Evolutionary conservation across 2,113 vertebrate genomes (phyloP).

Genomic region (Physeter macrocephalus): DNA sequence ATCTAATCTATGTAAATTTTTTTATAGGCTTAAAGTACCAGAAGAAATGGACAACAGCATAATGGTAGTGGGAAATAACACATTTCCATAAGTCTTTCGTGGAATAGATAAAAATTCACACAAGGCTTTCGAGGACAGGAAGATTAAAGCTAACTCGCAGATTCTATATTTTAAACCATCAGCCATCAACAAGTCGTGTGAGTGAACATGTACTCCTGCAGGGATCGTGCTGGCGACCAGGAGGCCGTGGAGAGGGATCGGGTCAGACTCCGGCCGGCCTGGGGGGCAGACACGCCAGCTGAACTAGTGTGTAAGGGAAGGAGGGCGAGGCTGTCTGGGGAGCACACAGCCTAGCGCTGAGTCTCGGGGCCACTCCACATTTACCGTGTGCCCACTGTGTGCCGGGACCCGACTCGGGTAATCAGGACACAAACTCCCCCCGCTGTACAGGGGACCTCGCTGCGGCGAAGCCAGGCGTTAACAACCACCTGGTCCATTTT

Average conservation of each 20-base stretch:
- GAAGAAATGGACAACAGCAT: neutral
- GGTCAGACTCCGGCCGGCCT: neutral
- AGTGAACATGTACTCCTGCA: accelerated
- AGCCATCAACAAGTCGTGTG: accelerated
- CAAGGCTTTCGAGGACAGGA: neutral
- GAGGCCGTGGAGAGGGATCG: no score
- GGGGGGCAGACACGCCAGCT: accelerated
- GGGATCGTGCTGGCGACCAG: accelerated
- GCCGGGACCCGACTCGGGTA: neutral
- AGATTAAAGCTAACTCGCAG: accelerated
- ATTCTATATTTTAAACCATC: neutral
- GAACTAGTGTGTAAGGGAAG: neutral
- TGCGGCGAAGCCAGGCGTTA: neutral
- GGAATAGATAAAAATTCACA: neutral
- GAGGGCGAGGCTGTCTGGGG: neutral
- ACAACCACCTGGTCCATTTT: accelerated
- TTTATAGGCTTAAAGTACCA: neutral
- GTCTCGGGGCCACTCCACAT: neutral
- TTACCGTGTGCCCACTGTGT: accelerated
- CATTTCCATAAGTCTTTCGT: neutral
- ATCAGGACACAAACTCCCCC: accelerated
- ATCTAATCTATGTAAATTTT: neutral
- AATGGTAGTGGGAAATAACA: accelerated
- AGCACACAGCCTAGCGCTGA: accelerated
- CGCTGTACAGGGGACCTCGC: neutral